Evolutionary conservation across 2,888 invertebrate genomes (phyloP).

Genomic region (Auanema sp.): DNA sequence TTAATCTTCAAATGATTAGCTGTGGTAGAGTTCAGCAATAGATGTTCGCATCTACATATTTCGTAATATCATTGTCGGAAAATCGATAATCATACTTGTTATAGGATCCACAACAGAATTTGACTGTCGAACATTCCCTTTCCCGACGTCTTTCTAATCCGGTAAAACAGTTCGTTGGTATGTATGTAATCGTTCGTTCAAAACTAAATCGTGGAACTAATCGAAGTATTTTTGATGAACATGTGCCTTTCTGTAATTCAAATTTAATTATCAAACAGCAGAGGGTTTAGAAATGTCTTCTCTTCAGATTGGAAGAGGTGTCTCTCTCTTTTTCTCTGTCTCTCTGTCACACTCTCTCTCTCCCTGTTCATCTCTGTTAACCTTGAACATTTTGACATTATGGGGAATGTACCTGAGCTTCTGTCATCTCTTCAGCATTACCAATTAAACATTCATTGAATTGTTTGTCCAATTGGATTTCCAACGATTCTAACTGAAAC

Average conservation of each 20-base stretch:
- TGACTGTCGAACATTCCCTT: constrained; percentile 41
- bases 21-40: constrained; percentile 29
- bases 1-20: constrained; percentile 32
- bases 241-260: constrained; percentile 16
- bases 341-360: background rate
- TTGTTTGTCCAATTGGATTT: constrained; percentile 39
- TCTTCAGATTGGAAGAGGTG: background rate
- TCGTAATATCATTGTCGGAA: background rate
- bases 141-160: constrained; percentile 42
- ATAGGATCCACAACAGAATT: constrained; percentile 42
- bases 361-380: background rate
- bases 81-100: constrained; percentile 24
- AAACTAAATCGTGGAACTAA: constrained; percentile 34
- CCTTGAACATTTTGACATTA: background rate
- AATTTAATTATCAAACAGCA: constrained; percentile 1
- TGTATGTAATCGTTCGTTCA: constrained; percentile 42
- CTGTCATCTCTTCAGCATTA: constrained; percentile 25
- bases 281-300: background rate
- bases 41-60: constrained; percentile 33
- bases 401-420: background rate
- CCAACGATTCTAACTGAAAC: constrained; percentile 43
- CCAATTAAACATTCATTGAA: constrained; percentile 39
- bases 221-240: constrained; percentile 8
- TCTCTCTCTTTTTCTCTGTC: background rate
- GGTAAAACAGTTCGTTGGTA: constrained; percentile 51